phyloP scores from a whole-genome alignment of 1,140 invertebrate species.

The Drosophila parvula region DNA sequence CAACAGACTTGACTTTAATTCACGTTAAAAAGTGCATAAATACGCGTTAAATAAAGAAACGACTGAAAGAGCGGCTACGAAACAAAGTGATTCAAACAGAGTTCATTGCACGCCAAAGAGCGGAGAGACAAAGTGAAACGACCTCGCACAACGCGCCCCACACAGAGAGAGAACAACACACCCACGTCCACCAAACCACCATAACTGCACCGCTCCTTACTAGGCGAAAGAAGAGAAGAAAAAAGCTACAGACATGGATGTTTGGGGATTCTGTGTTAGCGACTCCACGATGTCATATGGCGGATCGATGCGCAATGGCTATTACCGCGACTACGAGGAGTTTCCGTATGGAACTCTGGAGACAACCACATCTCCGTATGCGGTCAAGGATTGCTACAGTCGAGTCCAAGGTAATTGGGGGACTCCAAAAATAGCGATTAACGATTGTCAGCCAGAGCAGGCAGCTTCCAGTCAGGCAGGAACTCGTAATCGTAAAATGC shows the following conservation, averaged over 20 bases:
- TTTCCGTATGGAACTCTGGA: slow-evolving; percentile 82
- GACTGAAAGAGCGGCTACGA: slow-evolving; percentile 33
- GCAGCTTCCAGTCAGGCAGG: slow-evolving; percentile 1
- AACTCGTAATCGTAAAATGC: slow-evolving; percentile 9
- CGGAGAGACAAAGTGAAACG: slow-evolving; percentile 71
- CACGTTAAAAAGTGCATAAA: slow-evolving; percentile 49
- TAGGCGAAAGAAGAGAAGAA: slow-evolving; percentile 25
- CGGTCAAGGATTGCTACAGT: slow-evolving; percentile 79
- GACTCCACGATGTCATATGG: slow-evolving; percentile 84
- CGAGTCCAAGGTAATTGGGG: slow-evolving; percentile 78
- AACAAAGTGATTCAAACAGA: slow-evolving; percentile 55
- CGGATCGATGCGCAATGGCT: slow-evolving; percentile 84
- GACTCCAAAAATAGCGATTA: background rate
- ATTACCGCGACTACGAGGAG: slow-evolving; percentile 85
- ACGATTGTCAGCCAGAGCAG: background rate
- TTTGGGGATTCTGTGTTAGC: slow-evolving; percentile 81
- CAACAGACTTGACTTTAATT: slow-evolving; percentile 54
- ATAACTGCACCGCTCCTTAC: slow-evolving; percentile 19
- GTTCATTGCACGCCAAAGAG: slow-evolving; percentile 73
- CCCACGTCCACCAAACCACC: slow-evolving; percentile 28
- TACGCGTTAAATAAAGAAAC: slow-evolving; percentile 34
- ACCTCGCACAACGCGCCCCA: slow-evolving; percentile 68
- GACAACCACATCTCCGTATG: slow-evolving; percentile 47
- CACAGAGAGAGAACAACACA: slow-evolving; percentile 48
- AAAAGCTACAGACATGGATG: slow-evolving; percentile 65